Conservation (phyloP, 1,140 invertebrate genomes). For the Brachionus rubens region DNA sequence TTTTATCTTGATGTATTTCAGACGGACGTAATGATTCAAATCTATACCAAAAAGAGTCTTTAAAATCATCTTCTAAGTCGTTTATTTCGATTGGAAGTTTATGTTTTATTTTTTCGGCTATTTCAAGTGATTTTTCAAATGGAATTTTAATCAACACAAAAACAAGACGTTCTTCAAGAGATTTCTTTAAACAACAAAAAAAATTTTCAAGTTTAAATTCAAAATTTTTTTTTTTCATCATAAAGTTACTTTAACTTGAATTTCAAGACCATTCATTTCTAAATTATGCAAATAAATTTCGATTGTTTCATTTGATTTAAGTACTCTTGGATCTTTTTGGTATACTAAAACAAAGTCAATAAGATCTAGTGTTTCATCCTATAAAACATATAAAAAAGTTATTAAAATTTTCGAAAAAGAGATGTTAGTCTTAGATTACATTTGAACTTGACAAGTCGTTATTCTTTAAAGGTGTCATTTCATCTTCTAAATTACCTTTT, state of each 20-base stretch:
- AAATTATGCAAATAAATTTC: neutral
- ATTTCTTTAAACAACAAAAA: neutral
- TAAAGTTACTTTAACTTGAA: slow-evolving; percentile 19
- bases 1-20: slow-evolving; percentile 19
- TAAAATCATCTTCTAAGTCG: slow-evolving; percentile 13
- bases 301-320: neutral
- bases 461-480: slow-evolving; percentile 3
- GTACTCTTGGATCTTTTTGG: neutral
- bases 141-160: slow-evolving; percentile 34
- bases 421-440: too few species aligned
- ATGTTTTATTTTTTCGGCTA: slow-evolving; percentile 41
- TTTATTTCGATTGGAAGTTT: slow-evolving; percentile 44
- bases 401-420: too few species aligned
- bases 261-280: slow-evolving; percentile 9
- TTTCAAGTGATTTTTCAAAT: slow-evolving; percentile 28
- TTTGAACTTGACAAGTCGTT: too few species aligned
- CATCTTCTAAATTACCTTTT: neutral
- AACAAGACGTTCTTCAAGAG: neutral
- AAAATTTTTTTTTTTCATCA: neutral
- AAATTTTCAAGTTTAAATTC: neutral
- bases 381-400: neutral
- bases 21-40: slow-evolving; percentile 18
- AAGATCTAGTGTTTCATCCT: neutral
- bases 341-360: slow-evolving; percentile 43
- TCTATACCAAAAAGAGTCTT: slow-evolving; percentile 9